Evolutionary conservation across 2,113 vertebrate genomes (phyloP), one percentile per base, ranked within the genome.

Genomic region (Actenoides hombroni): DNA sequence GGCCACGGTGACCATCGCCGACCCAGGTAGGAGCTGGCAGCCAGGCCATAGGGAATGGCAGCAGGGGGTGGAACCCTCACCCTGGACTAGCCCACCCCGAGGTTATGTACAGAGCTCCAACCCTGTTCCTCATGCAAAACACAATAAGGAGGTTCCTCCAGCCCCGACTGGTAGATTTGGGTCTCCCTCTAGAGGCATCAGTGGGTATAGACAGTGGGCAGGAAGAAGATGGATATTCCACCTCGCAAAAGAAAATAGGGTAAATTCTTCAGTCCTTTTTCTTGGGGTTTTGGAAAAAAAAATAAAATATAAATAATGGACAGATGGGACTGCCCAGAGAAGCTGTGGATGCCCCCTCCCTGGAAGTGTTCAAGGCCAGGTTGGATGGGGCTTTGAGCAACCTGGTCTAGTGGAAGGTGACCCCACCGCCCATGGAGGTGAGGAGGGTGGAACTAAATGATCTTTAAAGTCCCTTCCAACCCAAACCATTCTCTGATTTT

Each of bases 1-100:
- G 40, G 98, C 99, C 89, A 99, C 98, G 0, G 91, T 99, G 95
- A 98, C 98, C 93, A 99, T 99, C 11, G 76, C 98, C 1, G 99
- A 99, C 84, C 97, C 94, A 97, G 98, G 99, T 99, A 73, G 69
- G 84, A 69, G 44, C 67, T 51, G 67, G 44, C 24, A 29, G 3
- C 37, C 31, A 16, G 49, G 33, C 1, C 2, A 20, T 24, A 60
- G 10, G 40, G 33, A 16, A 42, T 5, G 89, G 46, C 64, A 44
- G 68, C 9, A 6, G 51, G 16, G 20, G 37, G 29, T 16, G 81
- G 64, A 33, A 64, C 23, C 7, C 28, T 39, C 42, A 14, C 11
- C 12, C 28, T 6, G 0, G 11, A 3, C 6, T 59, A 35, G 25
- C n/a, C 24, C 74, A 8, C 10, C 35, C 29, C 9, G 3, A 8